Evolutionary conservation across 2,888 invertebrate species (phyloP), one percentile per base, ranked within the genome.

Genomic region (Cephus runcator): DNA sequence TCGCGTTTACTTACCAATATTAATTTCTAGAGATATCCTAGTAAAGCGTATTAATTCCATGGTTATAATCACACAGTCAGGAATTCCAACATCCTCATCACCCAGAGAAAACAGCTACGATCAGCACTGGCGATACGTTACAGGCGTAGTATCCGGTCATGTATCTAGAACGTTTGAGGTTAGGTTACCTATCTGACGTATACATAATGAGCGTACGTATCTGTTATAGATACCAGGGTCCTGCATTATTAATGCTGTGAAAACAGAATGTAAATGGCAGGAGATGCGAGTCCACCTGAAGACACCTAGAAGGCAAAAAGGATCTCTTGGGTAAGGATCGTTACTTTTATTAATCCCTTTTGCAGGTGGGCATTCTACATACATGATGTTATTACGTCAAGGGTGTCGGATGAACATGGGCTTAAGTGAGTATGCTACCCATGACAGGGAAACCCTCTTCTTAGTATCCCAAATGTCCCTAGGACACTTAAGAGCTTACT

Each of bases 401-500:
- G 31, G 33, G 34, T 15, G 71, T 34, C 11, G 71, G 71, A 71
- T 71, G 71, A 71, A 71, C 71, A 71, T 23, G 71, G 34, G 34
- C 4, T 71, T 71, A 71, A 71, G 71, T 34, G 71, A 71, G 71
- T 0, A 34, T 34, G 12, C 34, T 23, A 56, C 23, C 33, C 71
- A 12, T 71, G 71, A 71, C 71, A 71, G 71, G 56, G 56, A 56
- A 71, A 71, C 71, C 71, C 71, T 71, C 31, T 71, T 31, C 71
- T 71, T n/a, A 12, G 71, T 12, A 71, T 71, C 71, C 71, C 9
- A 71, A 71, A 71, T 71, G 71, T 71, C 71, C 30, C 34, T 34
- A 34, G 71, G 71, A 71, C 71, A 71, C 71, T 71, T 33, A 71
- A 33, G 33, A 71, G 71, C 71, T 71, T 71, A 71, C 71, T 33